Percentiles rank a stretch among this genome's conserved stretches.
phyloP scores from a whole-genome alignment of 2,797 vertebrate genomes.

The Valencia hispanica region DNA sequence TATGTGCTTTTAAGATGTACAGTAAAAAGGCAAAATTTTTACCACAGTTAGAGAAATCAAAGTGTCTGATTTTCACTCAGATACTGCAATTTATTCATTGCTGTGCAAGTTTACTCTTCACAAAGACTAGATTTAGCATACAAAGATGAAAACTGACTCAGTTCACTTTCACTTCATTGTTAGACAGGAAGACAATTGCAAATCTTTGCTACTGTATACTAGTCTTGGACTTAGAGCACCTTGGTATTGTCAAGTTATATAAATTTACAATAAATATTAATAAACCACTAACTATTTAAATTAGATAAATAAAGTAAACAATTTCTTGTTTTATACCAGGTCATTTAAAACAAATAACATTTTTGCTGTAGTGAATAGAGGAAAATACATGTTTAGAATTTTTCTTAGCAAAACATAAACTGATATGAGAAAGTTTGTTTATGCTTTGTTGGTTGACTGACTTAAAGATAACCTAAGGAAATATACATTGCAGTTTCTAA shows the following conservation, averaged over 20 bases:
- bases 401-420: neutral
- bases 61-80: no score
- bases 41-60: no score
- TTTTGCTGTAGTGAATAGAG: neutral
- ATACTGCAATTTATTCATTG: no score
- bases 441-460: no score
- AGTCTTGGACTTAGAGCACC: neutral
- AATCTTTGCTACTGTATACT: neutral
- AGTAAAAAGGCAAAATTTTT: no score
- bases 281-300: neutral
- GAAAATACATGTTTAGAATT: neutral
- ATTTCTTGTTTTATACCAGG: neutral
- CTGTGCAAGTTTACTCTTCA: no score
- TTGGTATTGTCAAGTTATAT: neutral
- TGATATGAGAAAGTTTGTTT: neutral
- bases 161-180: no score
- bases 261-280: no score
- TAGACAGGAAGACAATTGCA: neutral
- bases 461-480: no score
- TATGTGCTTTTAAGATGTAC: neutral
- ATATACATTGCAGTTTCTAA: no score
- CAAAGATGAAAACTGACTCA: no score
- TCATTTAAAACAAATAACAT: neutral
- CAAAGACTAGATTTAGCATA: no score
- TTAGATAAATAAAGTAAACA: neutral